A percentile compares a stretch with the other conserved stretches of the same genome.
Conservation (phyloP, 2,797 vertebrate genomes). For the Sarcoramphus papa region DNA sequence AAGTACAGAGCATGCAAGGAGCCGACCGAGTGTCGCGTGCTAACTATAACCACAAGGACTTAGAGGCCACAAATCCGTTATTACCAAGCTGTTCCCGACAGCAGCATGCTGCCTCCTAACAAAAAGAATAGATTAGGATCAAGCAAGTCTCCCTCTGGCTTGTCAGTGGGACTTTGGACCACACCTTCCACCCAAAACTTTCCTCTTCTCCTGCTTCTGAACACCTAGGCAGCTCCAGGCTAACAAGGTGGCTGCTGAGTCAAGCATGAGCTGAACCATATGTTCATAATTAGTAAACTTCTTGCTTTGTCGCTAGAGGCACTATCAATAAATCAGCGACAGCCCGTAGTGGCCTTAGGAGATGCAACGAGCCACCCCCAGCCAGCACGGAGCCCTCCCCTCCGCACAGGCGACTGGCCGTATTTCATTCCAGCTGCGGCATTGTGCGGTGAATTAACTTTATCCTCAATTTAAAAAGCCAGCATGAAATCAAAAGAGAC, state of each 20-base stretch:
- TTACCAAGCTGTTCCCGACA: conserved; percentile 82
- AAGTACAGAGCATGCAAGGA: conserved; percentile 63
- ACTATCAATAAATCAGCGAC: conserved; percentile 65
- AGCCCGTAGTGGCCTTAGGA: conserved; percentile 66
- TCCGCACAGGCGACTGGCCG: conserved; percentile 45
- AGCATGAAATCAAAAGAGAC: conserved; percentile 81
- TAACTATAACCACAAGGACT: conserved; percentile 76
- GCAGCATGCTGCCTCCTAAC: conserved; percentile 75
- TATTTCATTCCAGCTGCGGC: conserved; percentile 80
- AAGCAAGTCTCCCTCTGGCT: conserved; percentile 75
- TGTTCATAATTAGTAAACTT: conserved; percentile 81
- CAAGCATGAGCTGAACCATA: conserved; percentile 74
- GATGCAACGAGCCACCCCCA: conserved; percentile 66
- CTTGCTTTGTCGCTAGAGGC: conserved; percentile 70
- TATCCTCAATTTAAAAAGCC: conserved; percentile 84
- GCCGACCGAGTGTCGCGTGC: conserved; percentile 67
- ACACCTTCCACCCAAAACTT: conserved; percentile 77
- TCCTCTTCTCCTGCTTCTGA: conserved; percentile 65
- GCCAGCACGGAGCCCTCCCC: conserved; percentile 56
- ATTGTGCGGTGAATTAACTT: conserved; percentile 78
- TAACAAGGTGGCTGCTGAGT: conserved; percentile 75
- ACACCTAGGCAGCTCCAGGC: conserved; percentile 70
- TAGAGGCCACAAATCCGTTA: conserved; percentile 77
- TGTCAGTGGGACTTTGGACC: conserved; percentile 75
- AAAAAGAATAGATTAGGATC: conserved; percentile 81